phyloP scores from a whole-genome alignment of 1,140 invertebrate genomes.

The Sarcophaga bullata region DNA sequence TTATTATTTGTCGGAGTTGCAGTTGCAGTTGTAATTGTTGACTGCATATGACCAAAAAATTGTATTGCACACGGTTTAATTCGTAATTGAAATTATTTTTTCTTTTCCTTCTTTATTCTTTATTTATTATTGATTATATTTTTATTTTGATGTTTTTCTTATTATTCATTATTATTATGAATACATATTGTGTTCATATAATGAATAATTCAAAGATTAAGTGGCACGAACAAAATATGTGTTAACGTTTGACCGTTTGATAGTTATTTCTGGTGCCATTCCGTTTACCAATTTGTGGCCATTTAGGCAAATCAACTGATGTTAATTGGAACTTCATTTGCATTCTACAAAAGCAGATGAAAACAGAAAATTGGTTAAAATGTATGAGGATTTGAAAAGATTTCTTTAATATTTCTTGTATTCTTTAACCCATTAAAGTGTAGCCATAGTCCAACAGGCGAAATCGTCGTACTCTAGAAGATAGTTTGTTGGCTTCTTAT shows the following conservation, averaged over 20 bases:
- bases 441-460: no score
- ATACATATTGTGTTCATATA: not conserved
- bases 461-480: no score
- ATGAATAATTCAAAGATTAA: slow-evolving; percentile 38
- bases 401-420: no score
- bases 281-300: not conserved
- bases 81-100: no score
- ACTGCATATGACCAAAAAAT: not conserved
- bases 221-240: not conserved
- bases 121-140: slow-evolving; percentile 28
- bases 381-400: no score
- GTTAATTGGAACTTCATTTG: slow-evolving; percentile 20
- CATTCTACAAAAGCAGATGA: not conserved
- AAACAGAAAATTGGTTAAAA: no score
- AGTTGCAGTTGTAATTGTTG: not conserved
- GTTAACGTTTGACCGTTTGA: not conserved
- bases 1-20: not conserved
- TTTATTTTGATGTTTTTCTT: slow-evolving; percentile 21
- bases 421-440: no score
- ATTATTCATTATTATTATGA: slow-evolving; percentile 14
- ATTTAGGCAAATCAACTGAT: not conserved
- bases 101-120: no score
- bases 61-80: no score
- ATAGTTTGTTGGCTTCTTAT: no score
- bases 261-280: not conserved